Base-by-base conservation (phyloP, 2,797 vertebrate species). In the Sarcophilus harrisii region DNA sequence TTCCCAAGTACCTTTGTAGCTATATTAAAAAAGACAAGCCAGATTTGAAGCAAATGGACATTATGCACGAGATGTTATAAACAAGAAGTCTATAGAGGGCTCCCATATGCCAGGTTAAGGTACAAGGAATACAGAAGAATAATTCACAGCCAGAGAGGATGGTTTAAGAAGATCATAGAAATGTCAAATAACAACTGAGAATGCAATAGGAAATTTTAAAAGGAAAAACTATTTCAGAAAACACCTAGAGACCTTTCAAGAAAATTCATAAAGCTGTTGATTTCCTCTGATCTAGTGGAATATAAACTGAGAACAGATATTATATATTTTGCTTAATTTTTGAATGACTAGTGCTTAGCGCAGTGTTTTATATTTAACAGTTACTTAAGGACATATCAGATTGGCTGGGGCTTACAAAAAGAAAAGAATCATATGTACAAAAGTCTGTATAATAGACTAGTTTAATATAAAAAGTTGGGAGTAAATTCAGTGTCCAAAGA, bases 1-100 rank as follows among this genome's bases (percentile, higher is more conserved):
- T 49, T 38, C 60, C 52, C 38, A 92, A 87, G 66, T 10, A 58
- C 12, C 24, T 59, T 21, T 38, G 6, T 12, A 54, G 28, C 30
- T 32, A 73, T 28, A 92, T 54, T 90, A 96, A 92, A 93, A 52
- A 91, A 94, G 92, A 58, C 8, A 11, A 93, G 58, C 62, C 27
- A 93, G 60, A n/a, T 3, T 5, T 29, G 73, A 87, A 87, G 55
- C 58, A 60, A 5, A 90, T 1, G 58, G 66, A 24, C 62, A 5
- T 45, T 89, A 93, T 81, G 92, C 38, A 21, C 10, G 90, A 91
- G 49, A 92, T 91, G 18, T 66, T 66, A 92, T 45, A 58, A 52
- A 27, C 90, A 10, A 45, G 10, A n/a, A 92, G 92, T 16, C 45
- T 14, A 21, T 28, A 95, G 94, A 95, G 90, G 89, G 90, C 29